phyloP scores from a whole-genome alignment of 2,888 invertebrate genomes.

The Cylindroiulus punctatus region DNA sequence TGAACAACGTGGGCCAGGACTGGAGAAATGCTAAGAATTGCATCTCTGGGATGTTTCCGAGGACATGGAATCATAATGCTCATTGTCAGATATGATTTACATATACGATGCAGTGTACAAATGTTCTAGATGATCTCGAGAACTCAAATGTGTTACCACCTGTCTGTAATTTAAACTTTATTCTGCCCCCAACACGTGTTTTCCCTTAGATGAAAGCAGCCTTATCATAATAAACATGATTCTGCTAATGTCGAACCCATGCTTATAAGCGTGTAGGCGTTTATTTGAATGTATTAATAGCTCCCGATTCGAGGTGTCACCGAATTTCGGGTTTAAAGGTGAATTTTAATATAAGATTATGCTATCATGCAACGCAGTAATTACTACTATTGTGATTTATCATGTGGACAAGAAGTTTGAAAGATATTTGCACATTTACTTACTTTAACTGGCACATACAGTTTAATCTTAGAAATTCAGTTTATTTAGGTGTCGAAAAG shows the following conservation, averaged over 20 bases:
- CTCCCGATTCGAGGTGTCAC: no score
- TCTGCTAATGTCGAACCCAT: neutral
- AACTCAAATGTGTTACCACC: neutral
- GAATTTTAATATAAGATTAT: no score
- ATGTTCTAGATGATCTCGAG: neutral
- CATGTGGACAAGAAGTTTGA: no score
- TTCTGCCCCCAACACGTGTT: neutral
- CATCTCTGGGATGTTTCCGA: neutral
- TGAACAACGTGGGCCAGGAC: neutral
- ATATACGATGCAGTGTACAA: neutral
- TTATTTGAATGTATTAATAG: neutral
- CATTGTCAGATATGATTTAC: neutral
- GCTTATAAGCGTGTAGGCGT: neutral
- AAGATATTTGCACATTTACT: no score
- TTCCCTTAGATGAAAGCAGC: neutral
- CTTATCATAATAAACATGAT: constrained; percentile 3
- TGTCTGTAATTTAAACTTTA: constrained; percentile 17
- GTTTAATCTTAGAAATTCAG: no score
- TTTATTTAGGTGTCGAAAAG: no score
- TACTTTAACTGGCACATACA: no score
- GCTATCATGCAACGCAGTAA: no score
- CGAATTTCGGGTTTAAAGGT: no score
- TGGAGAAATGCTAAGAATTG: constrained; percentile 30
- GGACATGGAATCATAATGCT: neutral
- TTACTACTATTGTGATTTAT: no score